Conservation (phyloP, 2,888 invertebrate species). For the Meteorus colon region DNA sequence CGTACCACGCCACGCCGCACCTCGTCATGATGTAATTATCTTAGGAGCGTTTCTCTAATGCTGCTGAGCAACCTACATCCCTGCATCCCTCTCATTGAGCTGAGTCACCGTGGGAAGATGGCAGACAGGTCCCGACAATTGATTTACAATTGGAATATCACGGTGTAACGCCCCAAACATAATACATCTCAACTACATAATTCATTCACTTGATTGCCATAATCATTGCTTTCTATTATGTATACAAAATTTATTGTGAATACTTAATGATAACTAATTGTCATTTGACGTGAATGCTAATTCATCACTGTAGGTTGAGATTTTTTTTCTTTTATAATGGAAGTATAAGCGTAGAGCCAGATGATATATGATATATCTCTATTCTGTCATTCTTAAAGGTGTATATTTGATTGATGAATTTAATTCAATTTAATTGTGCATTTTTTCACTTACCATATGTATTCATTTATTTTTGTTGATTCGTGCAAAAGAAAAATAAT, state of each 20-base stretch:
- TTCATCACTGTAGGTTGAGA: not conserved
- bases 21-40: conserved; percentile 26
- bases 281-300: not conserved
- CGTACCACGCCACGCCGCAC: not conserved
- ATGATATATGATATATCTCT: not conserved
- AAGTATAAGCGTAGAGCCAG: not conserved
- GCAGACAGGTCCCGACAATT: conserved; percentile 15
- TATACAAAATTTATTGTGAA: not conserved
- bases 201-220: not conserved
- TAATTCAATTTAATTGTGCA: not conserved
- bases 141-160: conserved; percentile 20
- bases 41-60: conserved; percentile 15
- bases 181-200: not conserved
- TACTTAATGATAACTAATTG: not conserved
- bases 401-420: not conserved
- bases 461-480: not conserved
- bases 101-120: conserved; percentile 18
- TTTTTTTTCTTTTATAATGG: not conserved
- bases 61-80: not conserved
- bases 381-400: too few species aligned
- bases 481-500: not conserved
- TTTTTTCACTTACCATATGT: not conserved
- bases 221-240: not conserved
- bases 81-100: not conserved
- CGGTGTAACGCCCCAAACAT: not conserved